A percentile compares a stretch with the other conserved stretches of the same genome.
Evolutionary conservation across 2,888 invertebrate genomes (phyloP).

Genomic region (Rhyacophila evoluta): DNA sequence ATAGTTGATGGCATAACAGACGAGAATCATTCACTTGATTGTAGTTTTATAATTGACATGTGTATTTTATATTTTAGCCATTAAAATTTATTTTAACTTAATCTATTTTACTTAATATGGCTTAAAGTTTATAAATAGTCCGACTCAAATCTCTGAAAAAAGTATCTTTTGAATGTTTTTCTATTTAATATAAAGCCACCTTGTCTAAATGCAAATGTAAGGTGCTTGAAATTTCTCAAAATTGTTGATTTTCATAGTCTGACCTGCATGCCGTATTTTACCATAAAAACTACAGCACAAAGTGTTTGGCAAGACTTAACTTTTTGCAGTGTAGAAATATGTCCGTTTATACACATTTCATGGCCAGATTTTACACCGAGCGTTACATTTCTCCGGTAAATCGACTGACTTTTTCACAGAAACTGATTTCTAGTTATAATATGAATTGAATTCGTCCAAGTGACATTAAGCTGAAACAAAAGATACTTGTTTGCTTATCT

Average conservation of each 20-base stretch:
- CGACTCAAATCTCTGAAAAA: not conserved
- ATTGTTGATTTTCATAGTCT: not conserved
- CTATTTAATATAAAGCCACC: not conserved
- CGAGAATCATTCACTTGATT: too few relatives aligned
- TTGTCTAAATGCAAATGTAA: slow-evolving; percentile 17
- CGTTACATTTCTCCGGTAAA: not conserved
- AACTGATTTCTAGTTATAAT: too few relatives aligned
- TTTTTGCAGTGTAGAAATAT: not conserved
- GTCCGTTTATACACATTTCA: slow-evolving; percentile 8
- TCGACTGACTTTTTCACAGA: not conserved
- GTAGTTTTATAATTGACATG: too few relatives aligned
- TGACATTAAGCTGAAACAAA: too few relatives aligned
- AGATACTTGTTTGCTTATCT: too few relatives aligned
- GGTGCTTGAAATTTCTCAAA: not conserved
- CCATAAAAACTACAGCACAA: not conserved
- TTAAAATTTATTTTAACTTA: too few relatives aligned
- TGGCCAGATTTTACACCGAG: not conserved
- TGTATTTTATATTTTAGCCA: too few relatives aligned
- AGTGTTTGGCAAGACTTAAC: not conserved
- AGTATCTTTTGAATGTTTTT: not conserved
- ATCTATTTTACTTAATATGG: too few relatives aligned
- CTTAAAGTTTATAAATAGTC: not conserved
- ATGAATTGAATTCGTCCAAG: too few relatives aligned
- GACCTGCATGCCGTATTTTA: not conserved
- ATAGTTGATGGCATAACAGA: too few relatives aligned